A percentile compares a stretch with the other conserved stretches of the same genome.
phyloP scores from a whole-genome alignment of 2,888 invertebrate genomes.

The Dascillus cervinus region DNA sequence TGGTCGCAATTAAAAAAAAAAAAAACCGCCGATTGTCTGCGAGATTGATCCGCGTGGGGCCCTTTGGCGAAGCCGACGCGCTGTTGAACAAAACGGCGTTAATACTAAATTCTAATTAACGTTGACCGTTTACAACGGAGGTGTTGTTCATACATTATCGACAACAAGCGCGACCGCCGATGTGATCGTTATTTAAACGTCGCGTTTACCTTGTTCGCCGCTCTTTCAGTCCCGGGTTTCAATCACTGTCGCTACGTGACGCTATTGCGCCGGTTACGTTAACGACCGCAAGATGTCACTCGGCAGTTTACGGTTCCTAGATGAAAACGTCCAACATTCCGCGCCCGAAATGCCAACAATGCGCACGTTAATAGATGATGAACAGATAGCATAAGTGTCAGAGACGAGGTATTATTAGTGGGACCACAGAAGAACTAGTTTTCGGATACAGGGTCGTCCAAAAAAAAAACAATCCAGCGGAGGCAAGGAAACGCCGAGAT shows the following conservation, averaged over 20 bases:
- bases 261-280: background rate
- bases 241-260: background rate
- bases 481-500: too few species aligned
- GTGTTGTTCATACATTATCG: constrained; percentile 37
- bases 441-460: constrained; percentile 7
- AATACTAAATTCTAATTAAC: constrained; percentile 40
- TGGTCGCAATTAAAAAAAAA: too few species aligned
- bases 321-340: constrained; percentile 13
- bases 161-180: constrained; percentile 30
- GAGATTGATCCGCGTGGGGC: too few species aligned
- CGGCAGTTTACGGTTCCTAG: too few species aligned
- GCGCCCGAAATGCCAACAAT: constrained; percentile 10
- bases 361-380: constrained; percentile 14
- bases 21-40: too few species aligned
- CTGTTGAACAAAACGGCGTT: constrained; percentile 34
- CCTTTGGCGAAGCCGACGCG: constrained; percentile 24
- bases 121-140: constrained; percentile 35
- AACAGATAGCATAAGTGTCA: constrained; percentile 14
- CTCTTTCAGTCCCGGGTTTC: constrained; percentile 5
- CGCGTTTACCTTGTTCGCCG: constrained; percentile 15
- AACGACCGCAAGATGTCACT: too few species aligned
- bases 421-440: constrained; percentile 7
- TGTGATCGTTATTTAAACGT: constrained; percentile 17
- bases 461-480: too few species aligned
- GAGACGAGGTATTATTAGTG: constrained; percentile 12